These are phyloP conservation scores for Momotus momota DNA, from an alignment of 2,797 vertebrate species.

Conservation along the genomic window DNA sequence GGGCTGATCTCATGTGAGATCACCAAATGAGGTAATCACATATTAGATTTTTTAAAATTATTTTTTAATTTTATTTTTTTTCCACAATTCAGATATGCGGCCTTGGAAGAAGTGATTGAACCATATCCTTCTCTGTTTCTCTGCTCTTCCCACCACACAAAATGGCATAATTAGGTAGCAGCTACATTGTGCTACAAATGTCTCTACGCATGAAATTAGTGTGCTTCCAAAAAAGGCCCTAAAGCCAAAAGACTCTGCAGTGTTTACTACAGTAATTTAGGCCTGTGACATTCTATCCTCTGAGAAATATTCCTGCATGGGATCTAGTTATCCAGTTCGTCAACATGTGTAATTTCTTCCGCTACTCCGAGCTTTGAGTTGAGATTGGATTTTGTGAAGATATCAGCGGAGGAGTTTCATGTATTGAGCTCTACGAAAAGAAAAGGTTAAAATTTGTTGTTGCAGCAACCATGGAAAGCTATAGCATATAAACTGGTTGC, in stretches of 20 bases:
- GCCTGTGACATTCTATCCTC: conserved; percentile 60
- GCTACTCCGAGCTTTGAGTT: not conserved
- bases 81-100: not conserved
- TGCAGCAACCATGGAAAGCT: conserved; percentile 6
- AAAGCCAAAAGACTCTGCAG: not conserved
- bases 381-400: conserved; percentile 22
- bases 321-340: conserved; percentile 65
- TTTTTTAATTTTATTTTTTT: not conserved
- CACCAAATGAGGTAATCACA: not conserved
- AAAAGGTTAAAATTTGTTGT: conserved; percentile 63
- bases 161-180: conserved; percentile 37
- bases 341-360: conserved; percentile 48
- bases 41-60: too few relatives aligned
- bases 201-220: conserved; percentile 56
- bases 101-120: conserved; percentile 6
- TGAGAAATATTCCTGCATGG: conserved; percentile 62
- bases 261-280: conserved; percentile 69
- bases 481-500: conserved; percentile 13
- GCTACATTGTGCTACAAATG: conserved; percentile 57
- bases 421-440: not conserved
- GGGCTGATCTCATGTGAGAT: not conserved
- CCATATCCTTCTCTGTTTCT: not conserved
- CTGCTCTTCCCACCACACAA: not conserved
- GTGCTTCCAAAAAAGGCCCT: conserved; percentile 20
- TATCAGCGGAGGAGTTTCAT: conserved; percentile 18